Evolutionary conservation across 2,888 invertebrate species (phyloP).

Genomic region (Pandemis corylana): DNA sequence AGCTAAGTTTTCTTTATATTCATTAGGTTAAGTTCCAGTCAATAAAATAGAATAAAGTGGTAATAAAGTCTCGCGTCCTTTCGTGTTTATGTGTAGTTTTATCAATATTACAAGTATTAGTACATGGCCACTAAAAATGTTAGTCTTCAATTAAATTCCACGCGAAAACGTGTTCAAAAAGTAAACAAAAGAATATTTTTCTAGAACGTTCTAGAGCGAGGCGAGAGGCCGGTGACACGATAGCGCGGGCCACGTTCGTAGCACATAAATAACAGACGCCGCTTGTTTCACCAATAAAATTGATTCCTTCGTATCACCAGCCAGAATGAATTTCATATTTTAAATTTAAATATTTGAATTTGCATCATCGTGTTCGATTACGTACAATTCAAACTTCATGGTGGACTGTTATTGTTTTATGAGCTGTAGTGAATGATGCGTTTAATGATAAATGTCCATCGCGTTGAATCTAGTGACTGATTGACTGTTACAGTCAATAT

Average conservation of each 20-base stretch:
- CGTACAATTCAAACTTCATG: background rate
- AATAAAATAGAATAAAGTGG: background rate
- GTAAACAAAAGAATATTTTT: slow-evolving; percentile 75
- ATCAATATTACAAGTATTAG: background rate
- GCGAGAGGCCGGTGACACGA: slow-evolving; percentile 78
- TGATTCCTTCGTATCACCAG: slow-evolving; percentile 74
- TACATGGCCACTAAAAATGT: slow-evolving; percentile 9
- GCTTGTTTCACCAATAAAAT: slow-evolving; percentile 83
- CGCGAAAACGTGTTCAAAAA: slow-evolving; percentile 42
- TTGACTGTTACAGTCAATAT: slow-evolving; percentile 13
- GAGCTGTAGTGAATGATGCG: slow-evolving; percentile 1
- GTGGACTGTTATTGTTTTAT: slow-evolving; percentile 7
- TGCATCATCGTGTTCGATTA: background rate
- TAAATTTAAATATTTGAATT: slow-evolving; percentile 26
- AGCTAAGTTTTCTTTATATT: too few species aligned
- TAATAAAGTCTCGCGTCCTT: background rate
- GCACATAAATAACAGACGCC: slow-evolving; percentile 77
- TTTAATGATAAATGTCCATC: background rate
- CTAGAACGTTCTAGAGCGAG: slow-evolving; percentile 76
- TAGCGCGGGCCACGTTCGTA: slow-evolving; percentile 76
- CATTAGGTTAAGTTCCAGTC: background rate
- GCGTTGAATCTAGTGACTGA: background rate
- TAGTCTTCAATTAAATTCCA: slow-evolving; percentile 12
- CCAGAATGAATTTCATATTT: slow-evolving; percentile 32
- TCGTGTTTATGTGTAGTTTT: background rate